A percentile compares a stretch with the other conserved stretches of the same genome.
Conservation (phyloP, 2,113 vertebrate genomes). For the Malurus alboscapulatus region DNA sequence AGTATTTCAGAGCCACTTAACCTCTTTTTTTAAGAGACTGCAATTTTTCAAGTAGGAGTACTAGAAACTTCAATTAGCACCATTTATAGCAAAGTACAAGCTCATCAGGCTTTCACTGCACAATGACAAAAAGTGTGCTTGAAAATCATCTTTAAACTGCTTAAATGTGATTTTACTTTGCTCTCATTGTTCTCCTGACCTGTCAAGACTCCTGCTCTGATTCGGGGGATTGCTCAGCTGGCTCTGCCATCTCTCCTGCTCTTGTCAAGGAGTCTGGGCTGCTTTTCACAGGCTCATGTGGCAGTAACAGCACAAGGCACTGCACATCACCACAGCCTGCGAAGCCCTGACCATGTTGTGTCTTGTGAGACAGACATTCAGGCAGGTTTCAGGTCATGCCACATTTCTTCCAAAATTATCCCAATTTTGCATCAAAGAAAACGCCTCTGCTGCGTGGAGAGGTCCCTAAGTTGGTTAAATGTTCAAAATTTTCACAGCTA, state of each 20-base stretch:
- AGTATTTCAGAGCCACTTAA: neutral
- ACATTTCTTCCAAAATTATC: neutral
- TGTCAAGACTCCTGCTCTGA: neutral
- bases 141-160: neutral
- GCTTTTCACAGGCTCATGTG: neutral
- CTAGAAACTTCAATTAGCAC: neutral
- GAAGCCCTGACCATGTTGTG: fast-evolving
- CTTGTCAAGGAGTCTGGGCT: neutral
- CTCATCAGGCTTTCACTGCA: neutral
- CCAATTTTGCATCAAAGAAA: neutral
- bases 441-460: neutral
- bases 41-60: neutral
- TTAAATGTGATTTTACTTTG: fast-evolving
- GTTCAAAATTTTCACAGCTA: neutral
- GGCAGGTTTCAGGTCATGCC: neutral
- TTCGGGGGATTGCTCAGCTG: neutral
- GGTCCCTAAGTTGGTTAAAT: neutral
- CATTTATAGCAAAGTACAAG: neutral
- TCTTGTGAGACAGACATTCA: neutral
- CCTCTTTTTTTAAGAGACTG: neutral
- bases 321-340: fast-evolving
- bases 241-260: neutral
- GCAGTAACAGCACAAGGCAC: neutral
- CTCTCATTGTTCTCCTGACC: neutral
- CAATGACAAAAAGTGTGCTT: fast-evolving